Conservation (phyloP, 2,888 invertebrate species). For the Drosophila helvetica region DNA sequence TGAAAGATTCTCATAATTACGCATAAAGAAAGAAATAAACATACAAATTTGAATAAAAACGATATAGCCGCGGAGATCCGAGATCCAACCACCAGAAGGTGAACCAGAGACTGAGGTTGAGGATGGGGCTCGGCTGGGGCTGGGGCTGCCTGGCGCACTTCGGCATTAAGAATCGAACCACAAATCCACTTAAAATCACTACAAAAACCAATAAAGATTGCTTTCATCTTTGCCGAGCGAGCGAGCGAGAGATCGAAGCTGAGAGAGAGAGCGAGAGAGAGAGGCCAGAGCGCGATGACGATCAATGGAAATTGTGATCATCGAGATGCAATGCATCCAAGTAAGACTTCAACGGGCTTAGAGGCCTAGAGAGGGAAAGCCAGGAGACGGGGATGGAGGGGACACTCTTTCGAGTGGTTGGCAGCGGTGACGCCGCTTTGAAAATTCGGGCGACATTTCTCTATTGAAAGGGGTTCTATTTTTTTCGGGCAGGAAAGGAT, state of each 20-base stretch:
- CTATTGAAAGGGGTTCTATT: slow-evolving; percentile 10
- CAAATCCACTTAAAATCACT: slow-evolving; percentile 82
- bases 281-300: slow-evolving; percentile 52
- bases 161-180: slow-evolving; percentile 80
- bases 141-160: slow-evolving; percentile 75
- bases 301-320: slow-evolving; percentile 71
- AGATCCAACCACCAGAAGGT: slow-evolving; percentile 19
- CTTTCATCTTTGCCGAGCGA: slow-evolving; percentile 72
- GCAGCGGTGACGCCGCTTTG: slow-evolving; percentile 73
- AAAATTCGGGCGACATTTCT: slow-evolving; percentile 67
- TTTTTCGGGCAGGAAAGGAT: slow-evolving; percentile 50
- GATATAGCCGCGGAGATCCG: slow-evolving; percentile 67
- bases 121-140: slow-evolving; percentile 25
- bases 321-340: slow-evolving; percentile 57
- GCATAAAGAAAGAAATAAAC: slow-evolving; percentile 73
- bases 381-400: background rate
- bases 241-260: slow-evolving; percentile 28
- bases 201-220: slow-evolving; percentile 78
- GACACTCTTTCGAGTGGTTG: slow-evolving; percentile 24
- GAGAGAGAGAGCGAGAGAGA: slow-evolving; percentile 21
- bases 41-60: slow-evolving; percentile 78
- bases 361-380: slow-evolving; percentile 34
- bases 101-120: slow-evolving; percentile 16
- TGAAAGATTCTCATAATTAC: slow-evolving; percentile 73
- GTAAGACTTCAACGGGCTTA: slow-evolving; percentile 31